Base-by-base conservation (phyloP, 2,113 vertebrate genomes). In the Hydrolagus affinis region DNA sequence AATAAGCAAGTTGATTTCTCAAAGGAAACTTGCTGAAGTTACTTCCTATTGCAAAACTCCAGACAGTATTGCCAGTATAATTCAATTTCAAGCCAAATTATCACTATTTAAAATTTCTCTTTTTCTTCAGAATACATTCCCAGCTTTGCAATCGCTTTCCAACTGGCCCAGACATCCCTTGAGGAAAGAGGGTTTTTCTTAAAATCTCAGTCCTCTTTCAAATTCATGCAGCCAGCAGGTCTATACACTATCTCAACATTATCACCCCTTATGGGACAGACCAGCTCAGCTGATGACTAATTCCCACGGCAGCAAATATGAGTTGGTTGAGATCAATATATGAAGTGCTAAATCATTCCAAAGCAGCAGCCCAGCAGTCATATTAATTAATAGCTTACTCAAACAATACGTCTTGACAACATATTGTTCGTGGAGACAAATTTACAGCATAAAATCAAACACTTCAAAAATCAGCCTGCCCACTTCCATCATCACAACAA, bases 141-240 rank as follows among this genome's bases (percentile, higher is more conserved):
- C 64, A 66, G 25, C 78, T 83, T 92, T 91, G 91, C 87, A 91
- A 93, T 93, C 94, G 94, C 94, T 95, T 93, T 94, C 94, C 94
- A 94, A 94, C 94, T 95, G 94, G 91, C 95, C 94, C 92, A 87
- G 92, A 92, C 93, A 89, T 94, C 95, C 96, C 96, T 95, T 91
- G 87, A 94, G 94, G 93, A 95, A 93, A 94, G 86, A 90, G 88
- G 93, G 62, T 77, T 75, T 78, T 30, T 94, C 95, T 97, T 95
- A 96, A 97, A 98, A 95, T 94, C 94, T 94, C 94, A 87, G 85
- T 93, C 90, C 95, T 97, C 95, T 95, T 99, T 98, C 96, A 97
- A 96, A 98, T 98, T 96, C 96, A 98, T 89, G 93, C 93, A 97
- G 95, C 95, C 96, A 96, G 96, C 95, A 96, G 95, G 95, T 94